A percentile compares a stretch with the other conserved stretches of the same genome.
phyloP scores from a whole-genome alignment of 2,113 vertebrate genomes.

The Ariopsis seemanni region DNA sequence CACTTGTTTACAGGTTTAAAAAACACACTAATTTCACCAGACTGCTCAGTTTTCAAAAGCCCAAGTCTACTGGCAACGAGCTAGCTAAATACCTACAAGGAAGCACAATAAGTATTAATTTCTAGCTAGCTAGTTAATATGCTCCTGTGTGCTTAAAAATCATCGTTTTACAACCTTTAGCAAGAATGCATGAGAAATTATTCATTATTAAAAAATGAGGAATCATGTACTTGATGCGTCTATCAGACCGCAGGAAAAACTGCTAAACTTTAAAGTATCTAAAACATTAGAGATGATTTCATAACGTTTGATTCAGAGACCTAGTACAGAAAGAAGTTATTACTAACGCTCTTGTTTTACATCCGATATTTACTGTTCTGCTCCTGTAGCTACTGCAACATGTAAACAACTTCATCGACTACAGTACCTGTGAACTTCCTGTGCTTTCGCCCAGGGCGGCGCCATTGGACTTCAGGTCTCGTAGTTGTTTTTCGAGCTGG shows the following conservation, averaged over 20 bases:
- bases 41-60: too few species aligned
- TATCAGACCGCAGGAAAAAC: neutral
- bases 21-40: too few species aligned
- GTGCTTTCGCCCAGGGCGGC: constrained; percentile 41
- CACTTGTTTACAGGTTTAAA: too few species aligned
- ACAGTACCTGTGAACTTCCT: constrained; percentile 32
- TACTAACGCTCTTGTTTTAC: neutral
- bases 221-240: neutral
- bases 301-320: neutral
- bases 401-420: neutral
- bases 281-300: neutral
- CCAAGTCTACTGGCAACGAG: too few species aligned
- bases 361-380: neutral
- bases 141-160: neutral
- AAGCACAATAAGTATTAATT: too few species aligned
- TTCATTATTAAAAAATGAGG: neutral
- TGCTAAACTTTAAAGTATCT: neutral
- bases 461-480: constrained; percentile 60
- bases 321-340: neutral
- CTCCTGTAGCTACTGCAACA: neutral
- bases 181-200: neutral
- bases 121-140: neutral
- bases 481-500: constrained; percentile 72
- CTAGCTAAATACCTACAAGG: neutral
- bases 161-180: neutral